Evolutionary conservation across 2,797 vertebrate species (phyloP).

Genomic region (Merluccius polli): DNA sequence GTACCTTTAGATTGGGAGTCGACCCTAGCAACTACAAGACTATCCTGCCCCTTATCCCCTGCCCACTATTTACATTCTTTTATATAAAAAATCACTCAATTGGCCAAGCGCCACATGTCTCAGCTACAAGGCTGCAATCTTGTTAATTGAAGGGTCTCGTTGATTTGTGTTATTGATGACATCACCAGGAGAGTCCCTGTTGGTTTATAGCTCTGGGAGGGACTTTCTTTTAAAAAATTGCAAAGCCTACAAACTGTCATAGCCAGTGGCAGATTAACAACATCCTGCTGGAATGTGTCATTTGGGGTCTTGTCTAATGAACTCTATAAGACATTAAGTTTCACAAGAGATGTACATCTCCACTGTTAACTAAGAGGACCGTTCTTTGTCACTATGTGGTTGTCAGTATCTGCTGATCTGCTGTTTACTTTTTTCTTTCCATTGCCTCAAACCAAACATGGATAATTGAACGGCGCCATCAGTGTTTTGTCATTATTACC

Average conservation of each 20-base stretch:
- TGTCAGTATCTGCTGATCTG: slow-evolving; percentile 1
- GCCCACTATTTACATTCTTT: neutral
- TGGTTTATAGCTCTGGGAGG: neutral
- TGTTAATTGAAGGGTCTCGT: slow-evolving; percentile 4
- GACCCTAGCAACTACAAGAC: neutral
- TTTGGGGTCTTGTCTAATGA: slow-evolving; percentile 4
- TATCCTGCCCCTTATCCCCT: neutral
- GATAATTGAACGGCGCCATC: neutral
- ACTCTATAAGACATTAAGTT: neutral
- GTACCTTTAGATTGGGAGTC: neutral
- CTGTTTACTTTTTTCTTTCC: slow-evolving; percentile 5
- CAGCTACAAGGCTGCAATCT: neutral
- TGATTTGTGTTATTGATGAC: neutral
- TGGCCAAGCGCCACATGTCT: slow-evolving; percentile 1
- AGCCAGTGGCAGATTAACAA: neutral
- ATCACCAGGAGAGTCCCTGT: neutral
- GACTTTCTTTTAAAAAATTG: neutral
- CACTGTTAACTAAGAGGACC: slow-evolving; percentile 1
- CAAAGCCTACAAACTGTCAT: neutral
- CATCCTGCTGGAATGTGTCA: neutral
- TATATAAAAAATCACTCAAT: slow-evolving; percentile 6
- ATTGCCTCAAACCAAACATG: neutral
- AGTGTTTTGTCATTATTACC: neutral
- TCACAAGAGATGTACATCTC: neutral
- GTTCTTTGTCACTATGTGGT: neutral